A percentile compares a stretch with the other conserved stretches of the same genome.
Evolutionary conservation across 2,888 invertebrate genomes (phyloP).

Genomic region (Phortica okadai): DNA sequence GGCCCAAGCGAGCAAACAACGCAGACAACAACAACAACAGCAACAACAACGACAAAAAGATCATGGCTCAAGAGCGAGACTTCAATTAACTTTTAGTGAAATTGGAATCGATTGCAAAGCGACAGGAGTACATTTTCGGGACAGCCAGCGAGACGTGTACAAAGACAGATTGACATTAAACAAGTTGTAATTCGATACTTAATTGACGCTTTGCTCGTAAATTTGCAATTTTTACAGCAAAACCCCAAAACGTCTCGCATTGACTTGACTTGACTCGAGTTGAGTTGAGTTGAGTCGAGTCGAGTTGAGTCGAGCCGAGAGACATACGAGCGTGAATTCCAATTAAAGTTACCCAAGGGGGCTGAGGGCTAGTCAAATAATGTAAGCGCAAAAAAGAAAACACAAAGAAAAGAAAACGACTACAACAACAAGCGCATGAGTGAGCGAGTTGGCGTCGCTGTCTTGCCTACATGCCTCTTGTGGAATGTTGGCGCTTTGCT

Average conservation of each 20-base stretch:
- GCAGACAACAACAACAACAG: conserved; percentile 39
- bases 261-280: too few species aligned
- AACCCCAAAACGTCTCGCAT: neutral
- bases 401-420: neutral
- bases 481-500: neutral
- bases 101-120: conserved; percentile 44
- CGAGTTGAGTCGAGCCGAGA: neutral
- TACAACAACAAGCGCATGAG: neutral
- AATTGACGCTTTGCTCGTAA: conserved; percentile 77
- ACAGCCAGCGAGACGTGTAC: conserved; percentile 43
- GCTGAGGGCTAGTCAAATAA: conserved; percentile 38
- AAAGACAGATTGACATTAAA: conserved; percentile 74
- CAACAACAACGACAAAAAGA: neutral
- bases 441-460: neutral
- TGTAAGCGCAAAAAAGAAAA: neutral
- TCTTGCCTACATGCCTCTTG: neutral
- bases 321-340: conserved; percentile 57
- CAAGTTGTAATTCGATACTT: conserved; percentile 77
- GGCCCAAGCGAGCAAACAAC: conserved; percentile 38
- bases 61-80: conserved; percentile 45
- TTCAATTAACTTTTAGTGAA: conserved; percentile 70
- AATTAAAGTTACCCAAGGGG: conserved; percentile 70
- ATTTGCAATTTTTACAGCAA: conserved; percentile 69
- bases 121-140: conserved; percentile 32
- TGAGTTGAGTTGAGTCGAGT: too few species aligned